Percentiles rank a stretch among this genome's conserved stretches.
Evolutionary conservation across 2,888 invertebrate genomes (phyloP).

Genomic region (Pseudococcus viburni): DNA sequence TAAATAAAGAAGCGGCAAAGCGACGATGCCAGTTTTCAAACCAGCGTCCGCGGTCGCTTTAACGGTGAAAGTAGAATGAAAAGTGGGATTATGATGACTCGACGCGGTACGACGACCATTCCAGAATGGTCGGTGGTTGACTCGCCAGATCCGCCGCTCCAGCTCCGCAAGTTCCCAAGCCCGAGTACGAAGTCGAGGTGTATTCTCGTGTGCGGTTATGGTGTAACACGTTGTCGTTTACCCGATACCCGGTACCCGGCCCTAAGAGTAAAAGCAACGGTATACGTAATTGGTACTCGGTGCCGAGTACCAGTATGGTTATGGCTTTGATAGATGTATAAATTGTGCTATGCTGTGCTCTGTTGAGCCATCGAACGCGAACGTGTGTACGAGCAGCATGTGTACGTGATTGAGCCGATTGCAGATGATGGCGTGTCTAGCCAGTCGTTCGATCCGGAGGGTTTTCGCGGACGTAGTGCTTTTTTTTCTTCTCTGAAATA

Average conservation of each 20-base stretch:
- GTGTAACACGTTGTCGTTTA: slow-evolving; percentile 26
- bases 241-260: not conserved
- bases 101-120: not conserved
- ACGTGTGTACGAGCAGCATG: not conserved
- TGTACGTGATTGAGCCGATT: not conserved
- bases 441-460: not conserved
- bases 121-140: not conserved
- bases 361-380: not conserved
- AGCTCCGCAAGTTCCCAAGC: not conserved
- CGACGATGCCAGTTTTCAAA: slow-evolving; percentile 18
- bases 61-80: slow-evolving; percentile 43
- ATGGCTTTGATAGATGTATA: not conserved
- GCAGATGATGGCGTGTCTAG: not conserved
- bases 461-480: not conserved
- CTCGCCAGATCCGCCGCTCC: not conserved
- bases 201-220: slow-evolving; percentile 4
- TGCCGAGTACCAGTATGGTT: not conserved
- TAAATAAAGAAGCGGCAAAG: slow-evolving; percentile 27
- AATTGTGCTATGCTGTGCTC: not conserved
- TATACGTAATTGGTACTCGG: slow-evolving; percentile 18
- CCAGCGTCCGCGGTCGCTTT: not conserved
- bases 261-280: slow-evolving; percentile 24
- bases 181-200: not conserved
- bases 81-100: slow-evolving; percentile 28
- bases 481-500: not conserved